Conservation (phyloP, 2,797 vertebrate genomes). For the Crax fasciolata region DNA sequence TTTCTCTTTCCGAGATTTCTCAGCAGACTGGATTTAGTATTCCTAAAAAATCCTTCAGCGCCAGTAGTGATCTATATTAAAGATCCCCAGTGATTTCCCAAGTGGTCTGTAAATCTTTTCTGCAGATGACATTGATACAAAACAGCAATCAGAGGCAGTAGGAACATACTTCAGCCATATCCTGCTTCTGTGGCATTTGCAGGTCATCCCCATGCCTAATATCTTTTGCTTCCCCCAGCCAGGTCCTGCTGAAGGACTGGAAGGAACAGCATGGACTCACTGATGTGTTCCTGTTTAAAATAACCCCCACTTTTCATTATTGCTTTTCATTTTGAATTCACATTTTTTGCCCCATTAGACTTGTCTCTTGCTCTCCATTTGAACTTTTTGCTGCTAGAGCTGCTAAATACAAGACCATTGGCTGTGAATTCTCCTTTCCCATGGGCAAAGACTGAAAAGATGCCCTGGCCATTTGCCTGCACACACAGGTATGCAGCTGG, state of each 20-base stretch:
- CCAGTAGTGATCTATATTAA: neutral
- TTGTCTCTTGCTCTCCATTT: neutral
- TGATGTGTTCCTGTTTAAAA: neutral
- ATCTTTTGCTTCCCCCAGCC: neutral
- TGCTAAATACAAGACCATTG: neutral
- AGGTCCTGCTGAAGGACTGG: neutral
- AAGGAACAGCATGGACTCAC: neutral
- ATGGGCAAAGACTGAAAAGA: neutral
- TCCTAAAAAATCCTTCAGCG: neutral
- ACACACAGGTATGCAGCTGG: neutral
- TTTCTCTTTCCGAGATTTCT: neutral
- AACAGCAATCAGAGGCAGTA: neutral
- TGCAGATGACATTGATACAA: rapidly evolving
- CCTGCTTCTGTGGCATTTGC: neutral
- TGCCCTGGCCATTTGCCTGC: neutral
- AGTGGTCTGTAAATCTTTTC: neutral
- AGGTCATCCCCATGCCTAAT: neutral
- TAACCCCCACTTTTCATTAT: neutral
- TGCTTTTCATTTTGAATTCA: neutral
- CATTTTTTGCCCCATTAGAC: neutral
- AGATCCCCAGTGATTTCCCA: neutral
- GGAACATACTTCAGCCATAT: neutral
- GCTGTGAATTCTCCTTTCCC: neutral
- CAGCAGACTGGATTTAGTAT: neutral
- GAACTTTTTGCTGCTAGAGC: neutral